Evolutionary conservation across 2,113 vertebrate species (phyloP).

Genomic region (Shinisaurus crocodilurus): DNA sequence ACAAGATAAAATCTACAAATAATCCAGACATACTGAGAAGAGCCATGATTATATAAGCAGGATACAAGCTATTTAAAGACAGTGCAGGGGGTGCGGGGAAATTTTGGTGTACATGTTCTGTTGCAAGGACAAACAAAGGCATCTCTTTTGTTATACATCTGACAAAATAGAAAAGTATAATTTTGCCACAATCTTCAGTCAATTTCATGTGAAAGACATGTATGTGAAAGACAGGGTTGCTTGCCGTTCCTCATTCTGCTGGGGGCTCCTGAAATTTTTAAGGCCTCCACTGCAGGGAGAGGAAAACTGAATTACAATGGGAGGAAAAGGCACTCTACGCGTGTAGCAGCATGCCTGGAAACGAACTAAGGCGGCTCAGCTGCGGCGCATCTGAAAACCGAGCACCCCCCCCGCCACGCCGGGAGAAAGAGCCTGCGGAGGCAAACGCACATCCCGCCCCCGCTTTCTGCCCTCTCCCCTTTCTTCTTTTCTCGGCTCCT

Average conservation of each 20-base stretch:
- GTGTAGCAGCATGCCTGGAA: background rate
- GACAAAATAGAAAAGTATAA: too few species aligned
- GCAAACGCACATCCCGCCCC: too few species aligned
- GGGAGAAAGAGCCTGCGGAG: background rate
- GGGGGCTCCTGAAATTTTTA: too few species aligned
- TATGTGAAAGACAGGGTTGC: background rate
- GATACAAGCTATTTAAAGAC: background rate
- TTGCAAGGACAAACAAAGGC: background rate
- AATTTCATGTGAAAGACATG: background rate
- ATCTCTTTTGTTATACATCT: background rate
- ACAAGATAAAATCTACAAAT: background rate
- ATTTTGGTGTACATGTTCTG: background rate
- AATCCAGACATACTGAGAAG: background rate
- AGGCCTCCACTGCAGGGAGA: background rate
- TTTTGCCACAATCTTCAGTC: background rate
- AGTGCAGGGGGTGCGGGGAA: background rate
- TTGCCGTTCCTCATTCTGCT: too few species aligned
- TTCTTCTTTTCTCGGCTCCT: background rate
- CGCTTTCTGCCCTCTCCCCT: background rate
- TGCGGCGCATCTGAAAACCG: background rate
- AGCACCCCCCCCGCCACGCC: background rate
- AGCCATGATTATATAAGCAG: background rate
- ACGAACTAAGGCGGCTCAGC: background rate
- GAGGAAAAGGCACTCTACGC: background rate
- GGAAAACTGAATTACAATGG: background rate